Evolutionary conservation across 2,888 invertebrate genomes (phyloP), one percentile per base, ranked within the genome.

Genomic region (Phasia obesa): DNA sequence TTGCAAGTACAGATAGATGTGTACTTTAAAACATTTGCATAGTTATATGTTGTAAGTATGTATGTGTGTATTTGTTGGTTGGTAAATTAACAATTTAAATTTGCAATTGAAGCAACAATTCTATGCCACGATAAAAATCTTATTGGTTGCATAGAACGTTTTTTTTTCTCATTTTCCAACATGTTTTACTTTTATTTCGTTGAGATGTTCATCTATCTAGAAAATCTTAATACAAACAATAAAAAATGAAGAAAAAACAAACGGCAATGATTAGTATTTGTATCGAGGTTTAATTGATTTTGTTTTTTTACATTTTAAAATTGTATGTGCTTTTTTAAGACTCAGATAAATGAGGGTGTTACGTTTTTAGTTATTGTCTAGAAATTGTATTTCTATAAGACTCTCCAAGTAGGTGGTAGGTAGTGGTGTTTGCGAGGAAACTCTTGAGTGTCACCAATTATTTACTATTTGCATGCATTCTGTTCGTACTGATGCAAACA

Each of bases 201-300:
- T 35, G 5, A 35, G 35, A 35, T 35, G 35, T 35, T 35, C 35
- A 11, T 35, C 35, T 35, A 35, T 35, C 35, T 42, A 42, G 42
- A 42, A n/a, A 42, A 42, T n/a, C n/a, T 42, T n/a, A n/a, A 42
- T n/a, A n/a, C 42, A 42, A 13, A 15, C 2, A 42, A 42, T 5
- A 42, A 42, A 17, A 47, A 47, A 19, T 11, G 1, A 7, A 19
- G 17, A 17, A 51, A 17, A 47, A 65, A 80, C 80, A 81, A 80
- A 84, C 47, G 86, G 87, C 88, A 89, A 88, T 87, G 87, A 82
- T 79, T 81, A 75, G 78, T 70, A 71, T 67, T 78, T 69, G 74
- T 79, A 79, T 76, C 67, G 38, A 79, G 83, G 79, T 83, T 83
- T 76, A 79, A 83, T 79, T 83, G 79, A 79, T 83, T 79, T 79